Base-by-base conservation (phyloP, 2,113 vertebrate species). In the Nannospalax galili region DNA sequence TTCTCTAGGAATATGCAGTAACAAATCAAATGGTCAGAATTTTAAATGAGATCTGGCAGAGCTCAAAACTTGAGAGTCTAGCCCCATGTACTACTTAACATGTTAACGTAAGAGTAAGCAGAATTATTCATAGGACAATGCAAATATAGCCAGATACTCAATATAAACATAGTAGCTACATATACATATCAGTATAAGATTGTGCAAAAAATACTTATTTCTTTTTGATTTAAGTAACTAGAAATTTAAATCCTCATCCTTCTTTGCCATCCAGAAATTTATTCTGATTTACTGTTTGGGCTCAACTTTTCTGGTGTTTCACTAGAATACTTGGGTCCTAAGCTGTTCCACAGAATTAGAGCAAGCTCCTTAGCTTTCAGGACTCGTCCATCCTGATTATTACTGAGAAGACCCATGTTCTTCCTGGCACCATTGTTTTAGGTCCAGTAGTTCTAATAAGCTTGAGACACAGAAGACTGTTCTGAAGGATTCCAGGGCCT, bases 41-140 rank as follows among this genome's bases (percentile, higher is more conserved):
- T 91, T 92, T 60, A 95, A 93, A 70, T 88, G 81, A 72, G 4
- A 12, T 95, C 56, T 77, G 6, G 17, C 77, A 88, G 45, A 93
- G n/a, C 65, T 26, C 22, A 91, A 95, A 95, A 48, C n/a, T 4
- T 89, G 45, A 82, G 8, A 10, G 84, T 75, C 8, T 70, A 91
- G 70, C 35, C 30, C 17, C 56, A 40, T 9, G 30, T 48, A 60
- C 52, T 52, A 82, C 28, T 64, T 26, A 56, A 73, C 20, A n/a
- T 42, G 40, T 79, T 28, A 82, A 52, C 79, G 85, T n/a, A 85
- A 78, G 10, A 77, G 42, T 80, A 95, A 88, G 58, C 90, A 22
- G 11, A 79, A 91, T 77, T 93, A 91, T 24, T 9, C 32, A 32
- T 52, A 24, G 35, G 37, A 28, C 62, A 77, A 84, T 94, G 62